Evolutionary conservation across 2,113 vertebrate genomes (phyloP).

Genomic region (Lucifuga dentata): DNA sequence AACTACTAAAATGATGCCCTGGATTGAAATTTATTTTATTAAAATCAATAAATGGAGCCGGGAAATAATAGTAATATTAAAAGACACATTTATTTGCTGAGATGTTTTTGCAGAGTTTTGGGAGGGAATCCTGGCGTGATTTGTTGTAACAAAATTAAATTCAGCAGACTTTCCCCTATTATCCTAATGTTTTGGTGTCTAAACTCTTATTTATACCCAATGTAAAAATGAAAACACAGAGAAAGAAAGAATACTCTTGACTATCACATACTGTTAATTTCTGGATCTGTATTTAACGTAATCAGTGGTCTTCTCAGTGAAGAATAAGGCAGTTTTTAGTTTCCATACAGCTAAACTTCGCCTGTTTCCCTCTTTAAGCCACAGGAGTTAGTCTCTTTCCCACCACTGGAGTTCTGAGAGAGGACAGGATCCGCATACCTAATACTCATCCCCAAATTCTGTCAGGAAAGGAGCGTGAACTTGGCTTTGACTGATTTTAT

Average conservation of each 20-base stretch:
- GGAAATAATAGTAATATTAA: slow-evolving; percentile 3
- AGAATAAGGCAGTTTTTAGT: slow-evolving; percentile 23
- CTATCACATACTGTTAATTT: not conserved
- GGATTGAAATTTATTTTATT: slow-evolving; percentile 2
- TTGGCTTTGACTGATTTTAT: slow-evolving; percentile 62
- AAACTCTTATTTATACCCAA: no score
- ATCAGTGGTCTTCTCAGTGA: slow-evolving; percentile 12
- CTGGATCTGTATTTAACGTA: slow-evolving; percentile 14
- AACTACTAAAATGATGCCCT: slow-evolving; percentile 3
- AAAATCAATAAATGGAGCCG: slow-evolving; percentile 17
- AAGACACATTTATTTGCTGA: slow-evolving; percentile 19
- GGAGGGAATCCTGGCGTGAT: slow-evolving; percentile 1
- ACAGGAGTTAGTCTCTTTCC: slow-evolving; percentile 30
- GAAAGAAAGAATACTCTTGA: not conserved
- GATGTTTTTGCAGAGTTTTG: slow-evolving; percentile 2
- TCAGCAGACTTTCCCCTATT: slow-evolving; percentile 4
- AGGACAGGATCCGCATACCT: slow-evolving; percentile 53
- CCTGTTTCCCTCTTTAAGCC: slow-evolving; percentile 30
- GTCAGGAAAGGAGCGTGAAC: slow-evolving; percentile 55
- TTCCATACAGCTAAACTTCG: slow-evolving; percentile 3
- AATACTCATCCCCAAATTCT: slow-evolving; percentile 58
- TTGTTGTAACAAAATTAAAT: not conserved
- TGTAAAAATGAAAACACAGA: no score
- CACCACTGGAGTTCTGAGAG: slow-evolving; percentile 26
- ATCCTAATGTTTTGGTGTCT: slow-evolving; percentile 14